These are phyloP conservation scores for Ploceus nigricollis DNA, from an alignment of 2,113 vertebrate species.

Conservation along the genomic window DNA sequence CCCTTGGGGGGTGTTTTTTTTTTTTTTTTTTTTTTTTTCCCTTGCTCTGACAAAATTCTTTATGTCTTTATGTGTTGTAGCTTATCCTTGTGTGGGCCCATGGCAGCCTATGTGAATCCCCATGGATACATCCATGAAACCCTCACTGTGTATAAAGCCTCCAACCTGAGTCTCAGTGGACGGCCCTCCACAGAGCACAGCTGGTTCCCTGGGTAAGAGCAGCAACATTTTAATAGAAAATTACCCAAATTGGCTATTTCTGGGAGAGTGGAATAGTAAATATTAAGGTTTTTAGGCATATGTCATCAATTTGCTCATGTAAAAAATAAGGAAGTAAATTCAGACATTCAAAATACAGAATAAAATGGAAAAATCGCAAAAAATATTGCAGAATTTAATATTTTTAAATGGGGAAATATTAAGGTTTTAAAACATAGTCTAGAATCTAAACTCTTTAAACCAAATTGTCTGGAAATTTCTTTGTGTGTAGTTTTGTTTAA, in stretches of 20 bases:
- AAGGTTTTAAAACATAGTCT: neutral
- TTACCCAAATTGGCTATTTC: neutral
- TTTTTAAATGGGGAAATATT: neutral
- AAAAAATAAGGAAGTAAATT: neutral
- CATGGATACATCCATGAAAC: conserved; percentile 96
- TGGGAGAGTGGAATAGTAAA: neutral
- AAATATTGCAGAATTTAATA: neutral
- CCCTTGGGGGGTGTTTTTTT: no score
- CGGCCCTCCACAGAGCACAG: conserved; percentile 93
- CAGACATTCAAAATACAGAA: neutral
- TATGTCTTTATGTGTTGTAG: conserved; percentile 57
- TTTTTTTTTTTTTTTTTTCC: neutral
- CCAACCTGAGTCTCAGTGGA: conserved; percentile 87
- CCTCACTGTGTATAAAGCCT: conserved; percentile 92
- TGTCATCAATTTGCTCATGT: rapidly evolving
- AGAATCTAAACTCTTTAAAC: neutral
- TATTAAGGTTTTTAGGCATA: rapidly evolving
- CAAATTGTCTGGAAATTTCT: neutral
- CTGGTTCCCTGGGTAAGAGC: conserved; percentile 96
- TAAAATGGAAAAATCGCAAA: neutral
- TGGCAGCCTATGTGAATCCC: conserved; percentile 98
- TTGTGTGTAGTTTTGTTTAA: neutral
- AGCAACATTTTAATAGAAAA: neutral
- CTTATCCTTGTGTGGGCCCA: conserved; percentile 91
- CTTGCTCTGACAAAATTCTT: neutral